Conservation (phyloP, 2,888 invertebrate genomes). For the Leptopilina syphax region DNA sequence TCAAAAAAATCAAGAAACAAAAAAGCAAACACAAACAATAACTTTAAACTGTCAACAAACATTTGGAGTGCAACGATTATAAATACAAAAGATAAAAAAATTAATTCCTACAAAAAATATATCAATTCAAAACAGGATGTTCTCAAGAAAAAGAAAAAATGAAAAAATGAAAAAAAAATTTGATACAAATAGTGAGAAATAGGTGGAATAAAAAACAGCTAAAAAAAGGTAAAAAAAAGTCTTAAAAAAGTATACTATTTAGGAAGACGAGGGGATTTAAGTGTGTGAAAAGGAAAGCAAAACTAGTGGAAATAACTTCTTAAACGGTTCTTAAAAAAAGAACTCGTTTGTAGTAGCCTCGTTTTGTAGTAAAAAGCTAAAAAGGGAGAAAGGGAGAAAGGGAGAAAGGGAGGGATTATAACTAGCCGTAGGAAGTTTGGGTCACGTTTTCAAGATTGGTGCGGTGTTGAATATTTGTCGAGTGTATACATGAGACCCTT, state of each 20-base stretch:
- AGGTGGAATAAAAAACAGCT: no score
- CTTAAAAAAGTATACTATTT: not conserved
- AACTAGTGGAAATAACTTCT: slow-evolving; percentile 64
- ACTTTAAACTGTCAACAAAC: no score
- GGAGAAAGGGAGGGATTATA: slow-evolving; percentile 50
- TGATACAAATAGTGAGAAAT: no score
- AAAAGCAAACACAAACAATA: no score
- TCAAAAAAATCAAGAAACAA: no score
- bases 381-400: slow-evolving; percentile 32
- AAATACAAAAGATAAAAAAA: no score
- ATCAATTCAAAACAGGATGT: no score
- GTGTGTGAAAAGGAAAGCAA: slow-evolving; percentile 40
- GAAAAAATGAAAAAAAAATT: no score
- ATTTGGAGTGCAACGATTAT: no score
- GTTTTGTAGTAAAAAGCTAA: slow-evolving; percentile 36
- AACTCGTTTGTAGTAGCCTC: not conserved
- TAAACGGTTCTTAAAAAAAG: slow-evolving; percentile 68
- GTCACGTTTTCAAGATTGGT: slow-evolving; percentile 60
- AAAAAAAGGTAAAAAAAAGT: not conserved
- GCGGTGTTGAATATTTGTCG: slow-evolving; percentile 4
- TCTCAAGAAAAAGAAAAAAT: no score
- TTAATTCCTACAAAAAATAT: no score
- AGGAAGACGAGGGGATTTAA: not conserved
- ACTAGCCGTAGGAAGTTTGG: slow-evolving; percentile 63
- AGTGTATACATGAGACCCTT: slow-evolving; percentile 36